Conservation (phyloP, 1,140 invertebrate species). For the Metopolophium dirhodum region DNA sequence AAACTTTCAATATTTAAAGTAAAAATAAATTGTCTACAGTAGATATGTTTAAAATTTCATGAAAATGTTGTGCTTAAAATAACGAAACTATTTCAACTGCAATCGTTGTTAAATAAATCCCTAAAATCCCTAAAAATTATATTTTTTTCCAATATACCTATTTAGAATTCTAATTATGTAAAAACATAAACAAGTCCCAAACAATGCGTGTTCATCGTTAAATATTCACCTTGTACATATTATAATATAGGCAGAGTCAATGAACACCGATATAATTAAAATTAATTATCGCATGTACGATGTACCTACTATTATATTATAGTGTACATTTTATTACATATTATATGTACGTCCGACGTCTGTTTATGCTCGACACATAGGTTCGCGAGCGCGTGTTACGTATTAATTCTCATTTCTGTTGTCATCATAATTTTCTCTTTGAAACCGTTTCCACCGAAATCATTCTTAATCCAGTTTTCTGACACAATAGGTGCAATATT, state of each 20-base stretch:
- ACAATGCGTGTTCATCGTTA: not conserved
- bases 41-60: too few relatives aligned
- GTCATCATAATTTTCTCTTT: constrained; percentile 22
- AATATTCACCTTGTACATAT: not conserved
- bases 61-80: not conserved
- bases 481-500: not conserved
- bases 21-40: too few relatives aligned
- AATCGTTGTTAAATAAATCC: not conserved
- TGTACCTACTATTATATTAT: not conserved
- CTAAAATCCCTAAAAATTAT: not conserved
- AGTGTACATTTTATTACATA: not conserved
- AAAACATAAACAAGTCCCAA: not conserved
- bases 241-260: not conserved
- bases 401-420: constrained; percentile 9
- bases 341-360: not conserved
- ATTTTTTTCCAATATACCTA: not conserved
- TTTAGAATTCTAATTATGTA: not conserved
- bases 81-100: not conserved
- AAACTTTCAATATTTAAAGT: too few relatives aligned
- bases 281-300: not conserved
- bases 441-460: not conserved
- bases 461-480: not conserved
- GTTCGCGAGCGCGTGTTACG: not conserved
- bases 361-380: not conserved
- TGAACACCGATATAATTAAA: not conserved